Conservation (phyloP, 1,140 invertebrate species). For the Microplitis mediator region DNA sequence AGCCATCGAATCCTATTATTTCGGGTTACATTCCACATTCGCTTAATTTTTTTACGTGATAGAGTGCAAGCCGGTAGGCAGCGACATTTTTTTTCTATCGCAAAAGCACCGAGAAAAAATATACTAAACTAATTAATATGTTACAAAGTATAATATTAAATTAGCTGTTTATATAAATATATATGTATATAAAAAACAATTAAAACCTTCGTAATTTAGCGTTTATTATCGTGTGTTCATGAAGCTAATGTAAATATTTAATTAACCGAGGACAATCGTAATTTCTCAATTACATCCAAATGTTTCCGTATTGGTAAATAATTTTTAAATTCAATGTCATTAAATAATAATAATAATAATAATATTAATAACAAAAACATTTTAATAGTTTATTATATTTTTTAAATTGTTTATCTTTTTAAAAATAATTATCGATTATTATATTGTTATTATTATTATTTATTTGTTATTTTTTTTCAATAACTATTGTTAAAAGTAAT, state of each 20-base stretch:
- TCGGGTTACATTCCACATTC: no score
- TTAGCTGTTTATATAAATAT: no score
- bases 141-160: no score
- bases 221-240: background rate
- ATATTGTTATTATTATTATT: background rate
- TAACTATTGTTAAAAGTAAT: conserved; percentile 29
- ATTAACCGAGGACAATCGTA: conserved; percentile 1
- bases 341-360: background rate
- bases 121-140: no score
- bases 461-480: background rate
- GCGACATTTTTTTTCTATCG: no score
- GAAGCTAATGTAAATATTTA: conserved; percentile 10
- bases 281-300: conserved; percentile 1
- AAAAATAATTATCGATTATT: background rate
- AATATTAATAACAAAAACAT: no score
- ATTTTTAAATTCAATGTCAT: background rate
- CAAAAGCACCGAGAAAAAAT: no score
- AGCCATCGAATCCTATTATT: no score
- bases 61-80: no score
- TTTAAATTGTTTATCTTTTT: background rate
- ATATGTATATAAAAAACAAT: background rate
- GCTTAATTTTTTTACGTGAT: no score
- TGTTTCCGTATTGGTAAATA: background rate
- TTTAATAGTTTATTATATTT: background rate
- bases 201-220: background rate